Evolutionary conservation across 30 jellyfish, hydroid and myxozoan species (phyloP).

Genomic region (Mastigias papua): DNA sequence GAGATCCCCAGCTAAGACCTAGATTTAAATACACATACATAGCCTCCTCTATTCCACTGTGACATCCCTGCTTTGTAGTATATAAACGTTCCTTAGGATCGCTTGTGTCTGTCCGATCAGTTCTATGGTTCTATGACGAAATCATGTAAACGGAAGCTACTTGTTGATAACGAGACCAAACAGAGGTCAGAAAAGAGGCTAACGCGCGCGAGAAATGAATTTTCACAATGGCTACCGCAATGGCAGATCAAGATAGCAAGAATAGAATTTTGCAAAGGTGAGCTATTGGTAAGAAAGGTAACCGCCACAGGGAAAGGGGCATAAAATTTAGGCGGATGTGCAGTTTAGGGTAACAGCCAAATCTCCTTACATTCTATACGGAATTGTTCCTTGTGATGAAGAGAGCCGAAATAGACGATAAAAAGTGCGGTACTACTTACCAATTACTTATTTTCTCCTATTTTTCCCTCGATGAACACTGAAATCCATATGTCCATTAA

Average conservation of each 20-base stretch:
- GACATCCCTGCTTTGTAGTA: neutral
- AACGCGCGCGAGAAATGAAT: conserved; percentile 16
- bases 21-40: neutral
- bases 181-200: too few species aligned
- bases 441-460: too few species aligned
- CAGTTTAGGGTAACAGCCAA: too few species aligned
- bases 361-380: too few species aligned
- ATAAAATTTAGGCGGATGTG: too few species aligned
- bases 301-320: too few species aligned
- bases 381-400: too few species aligned
- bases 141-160: neutral
- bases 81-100: too few species aligned
- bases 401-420: too few species aligned
- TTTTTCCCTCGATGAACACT: too few species aligned
- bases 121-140: neutral
- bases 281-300: neutral
- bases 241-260: neutral
- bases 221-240: neutral
- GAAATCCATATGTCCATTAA: too few species aligned
- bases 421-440: too few species aligned
- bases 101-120: neutral
- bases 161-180: conserved; percentile 1
- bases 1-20: neutral
- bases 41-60: conserved; percentile 19
- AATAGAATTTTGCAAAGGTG: neutral